phyloP scores from a whole-genome alignment of 37 sponge, comb jelly and placozoan genomes.

The Halisarca cf. caerulea region DNA sequence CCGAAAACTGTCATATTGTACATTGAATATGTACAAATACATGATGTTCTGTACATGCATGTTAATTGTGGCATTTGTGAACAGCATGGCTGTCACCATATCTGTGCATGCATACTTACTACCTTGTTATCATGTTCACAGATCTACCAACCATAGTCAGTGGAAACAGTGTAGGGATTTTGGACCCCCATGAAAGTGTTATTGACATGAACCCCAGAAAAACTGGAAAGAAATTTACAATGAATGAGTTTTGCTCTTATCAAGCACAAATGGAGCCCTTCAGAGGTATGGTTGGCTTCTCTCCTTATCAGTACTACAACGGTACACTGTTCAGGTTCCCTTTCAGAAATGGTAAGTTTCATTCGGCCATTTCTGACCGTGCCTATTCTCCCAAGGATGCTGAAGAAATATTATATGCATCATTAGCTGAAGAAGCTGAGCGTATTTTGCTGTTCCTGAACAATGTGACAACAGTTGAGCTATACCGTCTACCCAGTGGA shows the following conservation, averaged over 20 bases:
- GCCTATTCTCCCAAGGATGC: conserved; percentile 35
- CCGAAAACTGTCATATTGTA: no score
- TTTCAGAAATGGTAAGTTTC: conserved; percentile 35
- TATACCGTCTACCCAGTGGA: conserved; percentile 11
- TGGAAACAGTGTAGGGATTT: conserved; percentile 39
- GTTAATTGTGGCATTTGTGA: no score
- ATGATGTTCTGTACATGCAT: no score
- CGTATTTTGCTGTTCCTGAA: conserved; percentile 64
- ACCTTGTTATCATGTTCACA: no score
- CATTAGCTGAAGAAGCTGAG: conserved; percentile 50
- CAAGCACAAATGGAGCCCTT: conserved; percentile 40
- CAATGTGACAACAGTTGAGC: conserved; percentile 35
- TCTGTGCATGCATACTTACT: no score
- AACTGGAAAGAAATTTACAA: conserved; percentile 9
- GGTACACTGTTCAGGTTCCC: conserved; percentile 82
- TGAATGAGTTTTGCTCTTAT: conserved; percentile 34
- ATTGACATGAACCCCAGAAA: background rate
- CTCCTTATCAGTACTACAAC: conserved; percentile 14
- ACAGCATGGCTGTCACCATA: no score
- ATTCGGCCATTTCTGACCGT: conserved; percentile 43
- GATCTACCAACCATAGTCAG: conserved; percentile 72
- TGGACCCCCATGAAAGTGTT: conserved; percentile 58
- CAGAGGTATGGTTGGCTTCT: conserved; percentile 37
- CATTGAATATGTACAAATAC: no score
- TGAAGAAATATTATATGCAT: conserved; percentile 30